Percentiles rank a stretch among this genome's conserved stretches.
Evolutionary conservation across 1,140 invertebrate species (phyloP).

Genomic region (Drosophila nigromelanica): DNA sequence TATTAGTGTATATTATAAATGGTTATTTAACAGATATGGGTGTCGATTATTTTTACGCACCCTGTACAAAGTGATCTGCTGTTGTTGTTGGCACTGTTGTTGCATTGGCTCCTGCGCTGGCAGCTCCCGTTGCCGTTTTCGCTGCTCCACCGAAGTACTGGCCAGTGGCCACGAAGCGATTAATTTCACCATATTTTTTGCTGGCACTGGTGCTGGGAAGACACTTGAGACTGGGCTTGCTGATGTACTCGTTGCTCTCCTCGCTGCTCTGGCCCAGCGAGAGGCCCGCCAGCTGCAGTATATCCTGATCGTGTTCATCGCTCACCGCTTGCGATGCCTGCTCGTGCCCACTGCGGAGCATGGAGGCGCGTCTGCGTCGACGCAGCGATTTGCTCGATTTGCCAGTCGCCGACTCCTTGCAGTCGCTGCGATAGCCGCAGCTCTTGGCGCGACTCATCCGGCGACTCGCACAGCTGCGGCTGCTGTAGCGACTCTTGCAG

Average conservation of each 20-base stretch:
- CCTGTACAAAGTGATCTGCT: conserved; percentile 27
- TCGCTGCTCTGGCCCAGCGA: conserved; percentile 82
- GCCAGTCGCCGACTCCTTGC: conserved; percentile 59
- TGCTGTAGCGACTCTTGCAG: conserved; percentile 86
- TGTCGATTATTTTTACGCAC: not conserved
- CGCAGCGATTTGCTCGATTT: conserved; percentile 63
- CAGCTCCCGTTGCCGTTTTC: conserved; percentile 11
- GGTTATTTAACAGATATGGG: no score
- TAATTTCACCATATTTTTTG: conserved; percentile 83
- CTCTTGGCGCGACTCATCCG: conserved; percentile 85
- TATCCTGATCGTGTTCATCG: conserved; percentile 76
- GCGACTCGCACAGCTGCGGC: conserved; percentile 85
- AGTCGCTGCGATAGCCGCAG: conserved; percentile 82
- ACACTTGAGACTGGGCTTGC: conserved; percentile 73
- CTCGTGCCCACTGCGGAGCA: conserved; percentile 72
- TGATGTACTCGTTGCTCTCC: conserved; percentile 79
- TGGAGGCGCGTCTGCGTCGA: conserved; percentile 83
- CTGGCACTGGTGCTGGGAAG: conserved; percentile 73
- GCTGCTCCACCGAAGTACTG: conserved; percentile 70
- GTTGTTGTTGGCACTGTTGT: conserved; percentile 1
- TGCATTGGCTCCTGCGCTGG: not conserved
- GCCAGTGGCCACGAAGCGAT: conserved; percentile 78
- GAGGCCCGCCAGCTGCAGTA: conserved; percentile 76
- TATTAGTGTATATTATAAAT: no score
- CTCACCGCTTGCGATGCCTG: conserved; percentile 20